Evolutionary conservation across 2,888 invertebrate species (phyloP).

Genomic region (Phrixothrix hirtus): DNA sequence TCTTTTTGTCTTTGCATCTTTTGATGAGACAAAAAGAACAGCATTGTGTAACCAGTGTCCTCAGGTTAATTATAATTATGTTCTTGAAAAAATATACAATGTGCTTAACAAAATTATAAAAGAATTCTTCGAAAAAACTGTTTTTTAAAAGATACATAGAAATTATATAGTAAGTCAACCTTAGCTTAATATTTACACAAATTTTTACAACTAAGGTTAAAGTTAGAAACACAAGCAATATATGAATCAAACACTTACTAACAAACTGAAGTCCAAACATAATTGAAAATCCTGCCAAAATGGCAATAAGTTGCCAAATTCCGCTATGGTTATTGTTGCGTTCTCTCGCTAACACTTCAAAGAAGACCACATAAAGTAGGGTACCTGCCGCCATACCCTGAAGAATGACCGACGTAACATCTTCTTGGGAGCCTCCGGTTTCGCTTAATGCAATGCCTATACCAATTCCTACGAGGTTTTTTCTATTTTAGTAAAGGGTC

Average conservation of each 20-base stretch:
- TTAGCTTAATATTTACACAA: too few relatives aligned
- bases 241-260: slow-evolving; percentile 48
- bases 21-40: too few relatives aligned
- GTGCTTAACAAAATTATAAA: too few relatives aligned
- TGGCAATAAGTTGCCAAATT: slow-evolving; percentile 61
- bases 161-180: too few relatives aligned
- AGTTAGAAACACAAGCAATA: background rate
- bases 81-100: too few relatives aligned
- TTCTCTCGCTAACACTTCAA: slow-evolving; percentile 78
- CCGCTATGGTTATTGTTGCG: slow-evolving; percentile 63
- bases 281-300: slow-evolving; percentile 61
- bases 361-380: slow-evolving; percentile 78
- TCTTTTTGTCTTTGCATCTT: too few relatives aligned
- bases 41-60: too few relatives aligned
- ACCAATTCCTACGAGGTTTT: slow-evolving; percentile 64
- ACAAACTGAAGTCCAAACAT: slow-evolving; percentile 60
- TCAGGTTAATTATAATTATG: too few relatives aligned
- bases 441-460: slow-evolving; percentile 63
- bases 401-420: slow-evolving; percentile 60
- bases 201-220: background rate
- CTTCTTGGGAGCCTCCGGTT: slow-evolving; percentile 48
- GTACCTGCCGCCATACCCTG: slow-evolving; percentile 81
- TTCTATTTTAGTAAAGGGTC: too few relatives aligned
- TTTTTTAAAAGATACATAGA: too few relatives aligned
- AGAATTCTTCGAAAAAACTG: too few relatives aligned